These are phyloP conservation scores for Podarcis lilfordi DNA, from an alignment of 2,797 vertebrate genomes.

Conservation along the genomic window DNA sequence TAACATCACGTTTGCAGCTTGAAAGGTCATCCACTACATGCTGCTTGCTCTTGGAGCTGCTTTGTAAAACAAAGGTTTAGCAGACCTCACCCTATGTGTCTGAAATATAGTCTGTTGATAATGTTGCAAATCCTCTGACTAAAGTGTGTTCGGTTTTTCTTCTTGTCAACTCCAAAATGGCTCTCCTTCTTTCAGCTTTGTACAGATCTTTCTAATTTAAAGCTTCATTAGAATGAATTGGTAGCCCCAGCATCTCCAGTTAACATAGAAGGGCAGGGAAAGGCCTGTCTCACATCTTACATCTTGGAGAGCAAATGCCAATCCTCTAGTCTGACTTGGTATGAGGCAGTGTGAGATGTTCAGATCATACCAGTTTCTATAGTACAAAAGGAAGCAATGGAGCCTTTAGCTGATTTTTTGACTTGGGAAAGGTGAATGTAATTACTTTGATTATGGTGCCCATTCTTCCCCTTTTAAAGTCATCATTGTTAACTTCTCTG, in stretches of 20 bases:
- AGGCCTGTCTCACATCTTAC: not conserved
- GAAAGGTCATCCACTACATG: conserved; percentile 46
- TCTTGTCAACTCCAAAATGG: not conserved
- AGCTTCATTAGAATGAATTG: not conserved
- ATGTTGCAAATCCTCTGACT: not conserved
- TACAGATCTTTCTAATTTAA: conserved; percentile 28
- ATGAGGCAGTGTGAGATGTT: not conserved
- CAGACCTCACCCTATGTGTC: not conserved
- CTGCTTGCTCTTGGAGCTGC: conserved; percentile 5
- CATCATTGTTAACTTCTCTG: not conserved
- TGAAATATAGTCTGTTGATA: not conserved
- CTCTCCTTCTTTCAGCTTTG: not conserved
- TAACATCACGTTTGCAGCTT: conserved; percentile 29
- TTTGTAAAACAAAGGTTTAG: conserved; percentile 22
- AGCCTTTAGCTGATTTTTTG: not conserved
- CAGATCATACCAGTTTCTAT: not conserved
- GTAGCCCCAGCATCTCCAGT: not conserved
- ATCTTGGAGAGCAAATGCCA: not conserved
- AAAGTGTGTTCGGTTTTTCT: not conserved
- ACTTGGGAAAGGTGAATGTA: not conserved
- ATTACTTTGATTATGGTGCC: not conserved
- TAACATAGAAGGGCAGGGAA: not conserved
- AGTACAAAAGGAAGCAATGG: not conserved
- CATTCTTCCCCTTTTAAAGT: not conserved
- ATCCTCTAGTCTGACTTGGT: not conserved